Base-by-base conservation (phyloP, 2,113 vertebrate genomes). In the Patagioenas fasciata region DNA sequence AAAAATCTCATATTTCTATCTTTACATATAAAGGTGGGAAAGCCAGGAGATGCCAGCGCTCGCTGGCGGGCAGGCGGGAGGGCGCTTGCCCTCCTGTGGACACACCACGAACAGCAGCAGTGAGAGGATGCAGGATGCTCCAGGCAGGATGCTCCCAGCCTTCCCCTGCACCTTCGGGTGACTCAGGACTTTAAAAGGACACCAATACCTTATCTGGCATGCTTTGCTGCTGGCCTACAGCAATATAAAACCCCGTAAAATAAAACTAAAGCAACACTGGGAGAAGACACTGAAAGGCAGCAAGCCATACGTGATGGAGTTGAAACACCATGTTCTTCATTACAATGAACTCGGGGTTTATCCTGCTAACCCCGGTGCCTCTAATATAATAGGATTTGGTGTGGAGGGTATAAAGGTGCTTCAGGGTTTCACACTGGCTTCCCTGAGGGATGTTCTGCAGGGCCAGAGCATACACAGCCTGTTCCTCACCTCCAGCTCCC, bases 401-500 rank as follows among this genome's bases (percentile, higher is more conserved):
- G 31, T 31, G 89, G 53, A 61, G 64, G 54, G 48, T 29, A 11
- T 3, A 5, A 32, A 67, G 91, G 58, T 7, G 70, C 81, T 64
- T 80, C 42, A 32, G 56, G 38, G 24, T 67, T 93, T 50, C 61
- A 40, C 3, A 2, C 11, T 17, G 80, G n/a, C 64, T 53, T 16
- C 40, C 77, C 81, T 18, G 4, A 10, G 88, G 61, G 61, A 21
- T 26, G 3, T 9, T 21, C 0, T 0, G 19, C 31, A 34, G 65
- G 26, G 83, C 44, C 0, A 9, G 26, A 36, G 31, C 42, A 44
- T 16, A 44, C 70, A 62, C 47, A 7, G 61, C 8, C 38, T 13
- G 50, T 2, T 47, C 20, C 8, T 94, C 97, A 99, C 99, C 99
- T 99, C 99, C 93, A 99, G 98, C 92, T 99, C 99, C 95, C 99